Conservation (phyloP, 2,888 invertebrate genomes). For the Drosophila maculinotata region DNA sequence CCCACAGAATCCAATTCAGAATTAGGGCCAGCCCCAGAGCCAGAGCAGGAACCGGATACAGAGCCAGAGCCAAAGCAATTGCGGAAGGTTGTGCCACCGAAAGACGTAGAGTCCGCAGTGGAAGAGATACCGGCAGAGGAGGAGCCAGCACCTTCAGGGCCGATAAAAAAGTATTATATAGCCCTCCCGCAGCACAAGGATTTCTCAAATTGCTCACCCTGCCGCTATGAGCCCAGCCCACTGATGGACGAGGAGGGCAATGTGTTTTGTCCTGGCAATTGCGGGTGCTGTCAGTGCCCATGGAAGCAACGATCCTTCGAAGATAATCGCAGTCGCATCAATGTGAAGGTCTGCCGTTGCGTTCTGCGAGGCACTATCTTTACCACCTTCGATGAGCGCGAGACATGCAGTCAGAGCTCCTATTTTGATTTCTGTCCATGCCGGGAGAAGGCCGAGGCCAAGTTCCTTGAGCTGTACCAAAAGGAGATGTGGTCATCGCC, state of each 20-base stretch:
- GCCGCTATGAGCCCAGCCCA: constrained; percentile 78
- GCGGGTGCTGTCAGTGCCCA: constrained; percentile 82
- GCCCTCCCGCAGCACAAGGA: constrained; percentile 80
- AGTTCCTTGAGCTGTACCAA: constrained; percentile 68
- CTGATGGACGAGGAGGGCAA: constrained; percentile 71
- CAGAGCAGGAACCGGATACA: not conserved
- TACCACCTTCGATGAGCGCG: constrained; percentile 40
- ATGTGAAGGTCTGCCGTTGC: constrained; percentile 80
- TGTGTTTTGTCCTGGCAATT: constrained; percentile 79
- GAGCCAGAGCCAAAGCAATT: not conserved
- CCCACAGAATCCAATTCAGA: not conserved
- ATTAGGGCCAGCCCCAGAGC: not conserved
- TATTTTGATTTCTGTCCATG: constrained; percentile 82
- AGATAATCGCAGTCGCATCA: constrained; percentile 56
- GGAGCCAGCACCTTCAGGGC: not conserved
- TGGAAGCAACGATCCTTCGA: constrained; percentile 67
- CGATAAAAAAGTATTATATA: constrained; percentile 50
- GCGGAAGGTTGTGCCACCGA: not conserved
- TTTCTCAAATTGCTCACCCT: constrained; percentile 72
- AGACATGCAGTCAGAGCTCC: constrained; percentile 61
- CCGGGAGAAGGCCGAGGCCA: constrained; percentile 82
- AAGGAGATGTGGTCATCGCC: constrained; percentile 72
- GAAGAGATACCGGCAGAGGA: not conserved
- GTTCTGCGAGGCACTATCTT: constrained; percentile 70
- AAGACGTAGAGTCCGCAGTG: not conserved